Evolutionary conservation across 2,888 invertebrate species (phyloP), one percentile per base, ranked within the genome.

Genomic region (Kuschelorhynchus macadamiae): DNA sequence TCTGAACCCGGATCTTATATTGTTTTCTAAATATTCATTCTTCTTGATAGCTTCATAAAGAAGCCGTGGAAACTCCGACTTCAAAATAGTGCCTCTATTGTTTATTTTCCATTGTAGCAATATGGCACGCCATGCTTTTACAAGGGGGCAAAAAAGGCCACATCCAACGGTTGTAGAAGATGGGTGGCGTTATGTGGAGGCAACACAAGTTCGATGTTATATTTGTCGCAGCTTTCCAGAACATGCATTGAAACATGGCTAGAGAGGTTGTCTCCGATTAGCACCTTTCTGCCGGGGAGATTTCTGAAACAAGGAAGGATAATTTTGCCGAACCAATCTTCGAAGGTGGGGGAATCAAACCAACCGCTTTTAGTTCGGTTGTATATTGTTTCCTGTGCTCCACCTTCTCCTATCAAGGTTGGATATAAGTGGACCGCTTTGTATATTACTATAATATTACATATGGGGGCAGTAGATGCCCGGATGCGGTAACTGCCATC

Each of bases 381-480:
- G 49, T 59, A 65, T 12, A 50, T 39, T 8, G 64, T 25, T 14
- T 42, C 44, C 36, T 36, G 52, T 21, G 55, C 55, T 1, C 41
- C 44, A 20, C 9, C 18, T 14, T 44, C 18, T n/a, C n/a, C n/a
- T 36, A 67, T 44, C 67, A 70, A 73, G 17, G 64, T 65, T 56
- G 57, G 65, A 55, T 71, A 73, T 18, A 5, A 7, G 25, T 17
- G 64, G 36, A 56, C 47, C 33, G 62, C 33, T 50, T 68, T 73
- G 46, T 73, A 72, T 7, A 72, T 66, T n/a, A n/a, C n/a, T n/a
- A n/a, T n/a, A n/a, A n/a, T n/a, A n/a, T n/a, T 7, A 70, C 36
- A 59, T 70, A 73, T 50, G 73, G 67, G 14, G 71, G 63, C 42
- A 72, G 46, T 21, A 71, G 55, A 21, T 52, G 12, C 18, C 71